phyloP scores from a whole-genome alignment of 2,888 invertebrate genomes.

The Apotomis capreana region DNA sequence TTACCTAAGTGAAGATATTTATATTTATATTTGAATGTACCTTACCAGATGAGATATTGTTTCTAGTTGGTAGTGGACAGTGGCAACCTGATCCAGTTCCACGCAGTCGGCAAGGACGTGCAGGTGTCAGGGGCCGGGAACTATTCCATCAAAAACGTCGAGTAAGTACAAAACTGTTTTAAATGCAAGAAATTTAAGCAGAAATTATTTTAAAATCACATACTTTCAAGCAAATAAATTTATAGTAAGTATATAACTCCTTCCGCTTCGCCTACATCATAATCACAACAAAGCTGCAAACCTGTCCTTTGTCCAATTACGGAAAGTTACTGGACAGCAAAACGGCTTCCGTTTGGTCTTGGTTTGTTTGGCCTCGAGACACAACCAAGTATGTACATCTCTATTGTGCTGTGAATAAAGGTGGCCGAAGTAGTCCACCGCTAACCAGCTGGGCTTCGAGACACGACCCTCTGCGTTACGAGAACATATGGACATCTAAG shows the following conservation, averaged over 20 bases:
- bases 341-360: not conserved
- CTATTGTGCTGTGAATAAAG: not conserved
- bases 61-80: slow-evolving; percentile 64
- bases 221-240: not conserved
- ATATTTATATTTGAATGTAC: not conserved
- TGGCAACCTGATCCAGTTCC: slow-evolving; percentile 64
- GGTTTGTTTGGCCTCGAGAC: not conserved
- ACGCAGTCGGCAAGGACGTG: slow-evolving; percentile 77
- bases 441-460: too few relatives aligned
- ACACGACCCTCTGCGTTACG: too few relatives aligned
- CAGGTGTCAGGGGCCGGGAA: slow-evolving; percentile 79
- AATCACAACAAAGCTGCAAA: not conserved
- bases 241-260: not conserved
- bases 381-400: not conserved
- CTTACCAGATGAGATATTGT: not conserved
- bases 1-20: too few relatives aligned
- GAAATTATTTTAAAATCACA: too few relatives aligned
- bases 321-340: not conserved
- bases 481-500: too few relatives aligned
- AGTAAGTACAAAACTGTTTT: slow-evolving; percentile 66
- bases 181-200: not conserved
- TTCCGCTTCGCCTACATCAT: not conserved
- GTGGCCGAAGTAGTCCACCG: too few relatives aligned
- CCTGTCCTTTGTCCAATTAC: not conserved
- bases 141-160: slow-evolving; percentile 78